These are phyloP conservation scores for Pseudochirops cupreus DNA, from an alignment of 2,797 vertebrate species.

Conservation along the genomic window DNA sequence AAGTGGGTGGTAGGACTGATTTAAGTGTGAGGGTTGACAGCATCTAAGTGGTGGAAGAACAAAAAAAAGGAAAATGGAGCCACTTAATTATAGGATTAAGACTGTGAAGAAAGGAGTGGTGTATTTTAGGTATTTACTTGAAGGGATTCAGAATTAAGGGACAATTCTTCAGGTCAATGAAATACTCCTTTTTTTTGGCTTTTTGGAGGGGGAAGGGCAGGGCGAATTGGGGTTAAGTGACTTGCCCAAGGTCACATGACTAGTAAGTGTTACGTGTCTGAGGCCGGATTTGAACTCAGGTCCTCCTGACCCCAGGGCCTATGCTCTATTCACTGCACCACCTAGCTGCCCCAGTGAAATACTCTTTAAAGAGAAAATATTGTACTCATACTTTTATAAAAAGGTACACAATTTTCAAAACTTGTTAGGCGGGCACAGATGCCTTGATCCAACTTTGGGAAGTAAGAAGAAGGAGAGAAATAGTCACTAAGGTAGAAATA, in stretches of 20 bases:
- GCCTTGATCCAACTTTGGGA: background rate
- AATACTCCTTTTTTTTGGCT: background rate
- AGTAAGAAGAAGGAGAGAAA: background rate
- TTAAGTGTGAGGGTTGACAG: background rate
- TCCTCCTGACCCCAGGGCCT: too few relatives aligned
- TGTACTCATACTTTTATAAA: background rate
- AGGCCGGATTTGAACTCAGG: too few relatives aligned
- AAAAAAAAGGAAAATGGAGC: background rate
- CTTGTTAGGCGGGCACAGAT: background rate
- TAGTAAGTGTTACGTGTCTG: too few relatives aligned
- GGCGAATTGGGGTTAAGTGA: too few relatives aligned
- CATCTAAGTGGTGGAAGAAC: background rate
- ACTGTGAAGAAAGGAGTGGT: background rate
- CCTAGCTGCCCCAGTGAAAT: too few relatives aligned
- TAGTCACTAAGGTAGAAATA: background rate
- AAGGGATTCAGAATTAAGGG: background rate
- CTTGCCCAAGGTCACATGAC: too few relatives aligned
- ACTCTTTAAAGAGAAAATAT: background rate
- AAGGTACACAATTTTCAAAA: background rate
- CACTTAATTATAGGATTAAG: background rate
- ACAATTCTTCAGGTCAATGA: background rate
- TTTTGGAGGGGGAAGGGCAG: too few relatives aligned
- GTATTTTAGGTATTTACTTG: background rate
- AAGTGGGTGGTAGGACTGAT: background rate
- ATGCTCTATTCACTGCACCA: too few relatives aligned